Evolutionary conservation across 53 echinoderm and acorn worm genomes (phyloP), one percentile per base, ranked within the genome.

Genomic region (Holothuria scabra): DNA sequence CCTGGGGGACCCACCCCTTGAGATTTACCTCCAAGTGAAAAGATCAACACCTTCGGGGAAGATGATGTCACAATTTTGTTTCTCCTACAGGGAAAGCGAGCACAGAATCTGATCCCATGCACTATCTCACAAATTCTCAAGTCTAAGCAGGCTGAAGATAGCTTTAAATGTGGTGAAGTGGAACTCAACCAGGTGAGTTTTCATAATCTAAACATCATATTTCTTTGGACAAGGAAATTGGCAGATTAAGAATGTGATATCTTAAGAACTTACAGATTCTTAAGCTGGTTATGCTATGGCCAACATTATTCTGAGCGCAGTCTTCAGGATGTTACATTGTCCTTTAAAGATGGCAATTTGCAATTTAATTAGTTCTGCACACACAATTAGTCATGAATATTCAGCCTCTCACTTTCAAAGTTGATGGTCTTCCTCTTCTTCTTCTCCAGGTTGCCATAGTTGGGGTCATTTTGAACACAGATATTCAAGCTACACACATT

Each of bases 81-180:
- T 41, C 41, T 41, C 10, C 41, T 8, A 41, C 80, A 92, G 93
- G 89, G 66, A 16, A 94, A 91, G 35, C 71, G 92, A 69, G 87
- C 85, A 32, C 94, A 94, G 88, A 92, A 91, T 60, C 80, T 97
- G 30, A 97, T 97, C 28, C 99, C 99, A 26, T 94, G 92, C 66
- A 97, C 94, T 66, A 89, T 97, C 32, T 92, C 99, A 29, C 94
- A 97, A 81, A 83, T 97, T 41, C 66, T 94, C 21, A 89, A 85
- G 35, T 90, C 94, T 26, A 85, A 87, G 63, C 91, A 89, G 28
- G 56, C 82, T 74, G 99, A 97, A 20, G 92, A 91, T 30, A 86
- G 87, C 24, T 94, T 94, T 65, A 97, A 81, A 84, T 88, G 92
- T 32, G 97, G 99, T 48, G 94, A 92, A 56, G 99, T 97, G 12